Percentiles rank a stretch among this genome's conserved stretches.
Conservation (phyloP, 2,113 vertebrate species). For the Plectropomus leopardus region DNA sequence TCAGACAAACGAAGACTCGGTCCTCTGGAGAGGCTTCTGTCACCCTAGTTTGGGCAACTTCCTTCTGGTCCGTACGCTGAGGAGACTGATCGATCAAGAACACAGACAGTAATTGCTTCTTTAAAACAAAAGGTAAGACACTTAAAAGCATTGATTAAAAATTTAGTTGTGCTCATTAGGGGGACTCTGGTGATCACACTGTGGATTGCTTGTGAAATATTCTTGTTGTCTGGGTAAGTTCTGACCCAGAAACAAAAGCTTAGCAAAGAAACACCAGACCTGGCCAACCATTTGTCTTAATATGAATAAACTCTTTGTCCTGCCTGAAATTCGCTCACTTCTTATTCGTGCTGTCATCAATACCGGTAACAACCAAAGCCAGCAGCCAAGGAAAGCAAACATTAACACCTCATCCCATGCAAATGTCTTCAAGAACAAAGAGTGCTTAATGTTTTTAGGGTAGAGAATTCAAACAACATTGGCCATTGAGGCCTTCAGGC, state of each 20-base stretch:
- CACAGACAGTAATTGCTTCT: slow-evolving; percentile 50
- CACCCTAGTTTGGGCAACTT: slow-evolving; percentile 6
- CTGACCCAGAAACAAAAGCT: slow-evolving; percentile 57
- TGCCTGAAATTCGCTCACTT: slow-evolving; percentile 65
- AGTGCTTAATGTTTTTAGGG: slow-evolving; percentile 25
- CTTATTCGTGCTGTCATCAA: slow-evolving; percentile 63
- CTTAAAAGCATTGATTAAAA: slow-evolving; percentile 60
- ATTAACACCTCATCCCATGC: slow-evolving; percentile 32
- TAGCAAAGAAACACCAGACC: slow-evolving; percentile 5
- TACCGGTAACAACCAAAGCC: slow-evolving; percentile 19
- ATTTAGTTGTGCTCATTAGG: slow-evolving; percentile 33
- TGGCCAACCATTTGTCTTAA: slow-evolving; percentile 66
- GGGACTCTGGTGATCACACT: slow-evolving; percentile 37
- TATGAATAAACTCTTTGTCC: slow-evolving; percentile 41
- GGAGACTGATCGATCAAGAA: slow-evolving; percentile 55
- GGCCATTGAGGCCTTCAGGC: slow-evolving; percentile 38
- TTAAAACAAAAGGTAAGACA: slow-evolving; percentile 53
- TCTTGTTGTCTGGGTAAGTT: slow-evolving; percentile 21
- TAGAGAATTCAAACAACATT: slow-evolving; percentile 35
- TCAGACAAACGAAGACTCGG: slow-evolving; percentile 37
- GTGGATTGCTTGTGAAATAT: slow-evolving; percentile 38
- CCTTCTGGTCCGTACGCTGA: not conserved
- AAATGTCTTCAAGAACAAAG: slow-evolving; percentile 47
- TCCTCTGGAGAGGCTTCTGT: slow-evolving; percentile 28
- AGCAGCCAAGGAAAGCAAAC: slow-evolving; percentile 39